phyloP scores from a whole-genome alignment of 92 coral and sea anemone genomes.

The Paragorgia papillata region DNA sequence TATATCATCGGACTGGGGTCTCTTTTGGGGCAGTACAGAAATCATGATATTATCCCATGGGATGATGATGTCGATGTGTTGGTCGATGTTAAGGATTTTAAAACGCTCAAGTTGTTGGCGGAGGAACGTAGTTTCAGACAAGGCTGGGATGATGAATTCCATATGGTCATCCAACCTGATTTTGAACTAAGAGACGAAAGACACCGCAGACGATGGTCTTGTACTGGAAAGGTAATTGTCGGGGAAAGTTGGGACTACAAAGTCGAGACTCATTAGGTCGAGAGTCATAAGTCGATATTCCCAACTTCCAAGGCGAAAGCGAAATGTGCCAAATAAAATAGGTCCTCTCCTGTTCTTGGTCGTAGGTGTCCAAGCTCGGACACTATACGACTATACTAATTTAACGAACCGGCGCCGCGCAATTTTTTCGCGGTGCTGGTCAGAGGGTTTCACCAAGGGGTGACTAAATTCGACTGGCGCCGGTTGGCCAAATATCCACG shows the following conservation, averaged over 20 bases:
- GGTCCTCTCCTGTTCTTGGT: too few species aligned
- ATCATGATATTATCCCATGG: constrained; percentile 29
- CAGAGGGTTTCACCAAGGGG: too few species aligned
- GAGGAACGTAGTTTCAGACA: constrained; percentile 12
- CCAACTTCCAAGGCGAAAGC: not conserved
- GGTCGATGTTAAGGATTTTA: constrained; percentile 15
- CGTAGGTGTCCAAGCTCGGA: too few species aligned
- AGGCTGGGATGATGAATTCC: constrained; percentile 18
- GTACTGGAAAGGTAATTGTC: constrained; percentile 12
- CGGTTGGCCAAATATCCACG: too few species aligned
- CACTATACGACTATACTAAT: too few species aligned
- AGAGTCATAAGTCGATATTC: not conserved
- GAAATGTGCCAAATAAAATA: too few species aligned
- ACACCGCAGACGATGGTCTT: constrained; percentile 3
- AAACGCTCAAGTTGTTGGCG: constrained; percentile 7
- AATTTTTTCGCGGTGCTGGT: too few species aligned
- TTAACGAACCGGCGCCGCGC: too few species aligned
- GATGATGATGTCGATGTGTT: constrained; percentile 27
- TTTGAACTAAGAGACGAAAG: constrained; percentile 11
- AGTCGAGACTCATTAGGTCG: not conserved
- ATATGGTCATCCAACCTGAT: constrained; percentile 22
- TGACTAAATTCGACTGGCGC: too few species aligned
- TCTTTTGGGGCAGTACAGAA: constrained; percentile 26
- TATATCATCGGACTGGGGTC: constrained; percentile 28
- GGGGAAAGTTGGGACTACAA: not conserved